Evolutionary conservation across 2,797 vertebrate species (phyloP), one percentile per base, ranked within the genome.

Genomic region (Hemitrygon akajei): DNA sequence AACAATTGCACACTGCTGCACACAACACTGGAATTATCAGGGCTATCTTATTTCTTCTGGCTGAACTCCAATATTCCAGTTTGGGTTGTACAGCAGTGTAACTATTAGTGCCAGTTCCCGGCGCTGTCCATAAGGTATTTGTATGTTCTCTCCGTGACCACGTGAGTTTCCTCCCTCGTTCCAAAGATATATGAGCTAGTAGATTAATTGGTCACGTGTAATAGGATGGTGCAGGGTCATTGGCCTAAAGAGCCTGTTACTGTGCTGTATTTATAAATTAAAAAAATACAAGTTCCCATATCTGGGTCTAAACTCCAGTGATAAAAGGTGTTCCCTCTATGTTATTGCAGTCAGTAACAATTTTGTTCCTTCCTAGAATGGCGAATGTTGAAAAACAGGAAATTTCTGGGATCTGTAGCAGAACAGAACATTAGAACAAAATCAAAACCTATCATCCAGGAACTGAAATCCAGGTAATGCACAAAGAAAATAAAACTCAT

Each of bases 351-450:
- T 93, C 30, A 5, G 27, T 63, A 56, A 93, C 76, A 30, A 0
- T 93, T 0, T 10, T 75, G 66, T 76, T 56, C 34, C n/a, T 25
- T 84, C n/a, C 66, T 95, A 99, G 98, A 98, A 71, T 97, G 98
- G 96, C 97, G 97, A 93, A 95, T 98, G 92, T 94, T 99, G 95
- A 98, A 97, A 95, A 98, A 98, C 95, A 95, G 98, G 12, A 97
- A 97, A 94, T 98, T 98, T 93, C 95, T 99, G 95, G 98, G 98
- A 7, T 97, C 97, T 7, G 94, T 98, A 71, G 95, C 94, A 0
- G 97, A 98, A 93, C 98, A 98, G 95, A 98, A 97, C 95, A 98
- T 98, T 94, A 96, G 98, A 75, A 97, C 97, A 0, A 97, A 96
- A 94, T 97, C 96, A 94, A 96, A 95, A 40, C 98, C 98, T 0